A percentile compares a stretch with the other conserved stretches of the same genome.
Conservation (phyloP, 1,140 invertebrate genomes). For the Sesamia nonagrioides region DNA sequence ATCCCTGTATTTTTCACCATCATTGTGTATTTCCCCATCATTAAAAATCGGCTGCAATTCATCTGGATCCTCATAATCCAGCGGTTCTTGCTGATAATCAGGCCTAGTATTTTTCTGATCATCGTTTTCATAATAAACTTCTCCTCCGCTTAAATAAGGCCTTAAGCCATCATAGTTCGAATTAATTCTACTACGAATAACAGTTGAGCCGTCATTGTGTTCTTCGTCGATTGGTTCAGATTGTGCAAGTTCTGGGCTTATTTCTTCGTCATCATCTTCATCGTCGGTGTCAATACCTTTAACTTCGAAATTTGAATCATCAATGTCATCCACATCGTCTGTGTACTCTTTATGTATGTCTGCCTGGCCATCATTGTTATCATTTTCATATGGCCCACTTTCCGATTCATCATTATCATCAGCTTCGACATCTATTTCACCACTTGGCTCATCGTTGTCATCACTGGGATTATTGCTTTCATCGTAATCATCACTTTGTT, state of each 20-base stretch:
- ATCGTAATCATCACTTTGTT: slow-evolving; percentile 41
- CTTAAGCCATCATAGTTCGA: slow-evolving; percentile 64
- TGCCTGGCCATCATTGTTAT: slow-evolving; percentile 24
- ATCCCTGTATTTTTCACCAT: slow-evolving; percentile 61
- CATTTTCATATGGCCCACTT: slow-evolving; percentile 16
- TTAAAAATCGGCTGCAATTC: slow-evolving; percentile 63
- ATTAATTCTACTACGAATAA: slow-evolving; percentile 41
- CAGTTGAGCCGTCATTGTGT: slow-evolving; percentile 13
- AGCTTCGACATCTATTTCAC: slow-evolving; percentile 29
- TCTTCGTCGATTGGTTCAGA: slow-evolving; percentile 44
- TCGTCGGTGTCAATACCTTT: slow-evolving; percentile 39
- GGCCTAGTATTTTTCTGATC: slow-evolving; percentile 48
- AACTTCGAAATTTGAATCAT: slow-evolving; percentile 39
- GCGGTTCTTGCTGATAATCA: slow-evolving; percentile 48
- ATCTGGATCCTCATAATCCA: slow-evolving; percentile 57
- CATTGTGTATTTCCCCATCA: slow-evolving; percentile 63
- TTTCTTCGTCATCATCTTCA: slow-evolving; percentile 47
- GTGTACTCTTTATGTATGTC: slow-evolving; percentile 42
- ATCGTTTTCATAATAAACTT: slow-evolving; percentile 67
- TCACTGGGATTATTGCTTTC: slow-evolving; percentile 31
- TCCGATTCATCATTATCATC: slow-evolving; percentile 39
- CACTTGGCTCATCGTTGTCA: slow-evolving; percentile 17
- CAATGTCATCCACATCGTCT: slow-evolving; percentile 44
- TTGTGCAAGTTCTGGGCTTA: slow-evolving; percentile 44
- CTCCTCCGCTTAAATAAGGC: slow-evolving; percentile 64